phyloP scores from a whole-genome alignment of 2,888 invertebrate genomes.

The Rhaphigaster nebulosa region DNA sequence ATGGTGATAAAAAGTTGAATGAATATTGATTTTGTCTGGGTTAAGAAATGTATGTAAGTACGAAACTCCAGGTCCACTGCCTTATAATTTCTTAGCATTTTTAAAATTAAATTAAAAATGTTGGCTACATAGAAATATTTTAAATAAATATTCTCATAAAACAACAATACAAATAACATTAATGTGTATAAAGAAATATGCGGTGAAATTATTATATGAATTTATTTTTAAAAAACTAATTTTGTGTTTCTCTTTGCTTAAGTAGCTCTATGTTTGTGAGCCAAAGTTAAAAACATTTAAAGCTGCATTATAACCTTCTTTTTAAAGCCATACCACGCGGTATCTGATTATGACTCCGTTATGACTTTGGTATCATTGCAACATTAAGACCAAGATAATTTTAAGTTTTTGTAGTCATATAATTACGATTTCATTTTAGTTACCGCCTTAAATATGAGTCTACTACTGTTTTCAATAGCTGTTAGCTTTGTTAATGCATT shows the following conservation, averaged over 20 bases:
- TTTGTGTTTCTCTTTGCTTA: background rate
- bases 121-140: too few relatives aligned
- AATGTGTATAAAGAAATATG: too few relatives aligned
- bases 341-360: background rate
- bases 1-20: too few relatives aligned
- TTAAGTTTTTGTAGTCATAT: background rate
- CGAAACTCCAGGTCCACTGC: too few relatives aligned
- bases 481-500: conserved; percentile 54
- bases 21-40: too few relatives aligned
- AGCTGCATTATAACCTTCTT: background rate
- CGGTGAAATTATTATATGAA: background rate
- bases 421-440: background rate
- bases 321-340: background rate
- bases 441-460: conserved; percentile 7
- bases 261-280: background rate
- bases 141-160: too few relatives aligned
- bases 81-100: too few relatives aligned
- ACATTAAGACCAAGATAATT: background rate
- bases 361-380: background rate
- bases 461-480: conserved; percentile 48
- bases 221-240: background rate
- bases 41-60: too few relatives aligned
- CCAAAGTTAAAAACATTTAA: conserved; percentile 8
- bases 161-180: too few relatives aligned
- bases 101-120: too few relatives aligned